Conservation (phyloP, 2,888 invertebrate species). For the Cantharis lateralis region DNA sequence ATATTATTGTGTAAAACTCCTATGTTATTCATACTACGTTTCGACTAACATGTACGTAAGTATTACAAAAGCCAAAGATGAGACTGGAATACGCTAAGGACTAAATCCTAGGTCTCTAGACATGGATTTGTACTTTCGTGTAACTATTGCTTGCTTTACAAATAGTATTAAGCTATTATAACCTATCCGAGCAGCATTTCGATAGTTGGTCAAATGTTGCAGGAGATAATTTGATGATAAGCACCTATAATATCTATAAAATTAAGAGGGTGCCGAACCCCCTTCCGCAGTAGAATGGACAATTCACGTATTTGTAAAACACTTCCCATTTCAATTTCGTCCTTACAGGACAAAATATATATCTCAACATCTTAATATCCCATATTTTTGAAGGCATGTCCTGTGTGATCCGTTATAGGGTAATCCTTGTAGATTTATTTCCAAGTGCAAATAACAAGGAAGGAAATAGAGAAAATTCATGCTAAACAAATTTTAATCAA, state of each 20-base stretch:
- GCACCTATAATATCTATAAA: not conserved
- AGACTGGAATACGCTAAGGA: slow-evolving; percentile 7
- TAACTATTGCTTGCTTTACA: not conserved
- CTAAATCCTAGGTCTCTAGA: slow-evolving; percentile 6
- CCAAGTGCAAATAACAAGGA: not conserved
- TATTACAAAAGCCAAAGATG: slow-evolving; percentile 13
- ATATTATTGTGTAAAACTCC: not conserved
- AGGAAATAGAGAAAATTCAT: not conserved
- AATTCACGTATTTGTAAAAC: too few relatives aligned
- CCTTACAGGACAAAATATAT: too few relatives aligned
- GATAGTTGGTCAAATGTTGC: not conserved
- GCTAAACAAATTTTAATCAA: not conserved
- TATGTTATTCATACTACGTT: not conserved
- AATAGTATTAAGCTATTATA: not conserved
- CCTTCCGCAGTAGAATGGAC: not conserved
- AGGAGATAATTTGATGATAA: not conserved
- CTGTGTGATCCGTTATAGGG: not conserved
- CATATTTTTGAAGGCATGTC: not conserved
- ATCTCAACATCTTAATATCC: too few relatives aligned
- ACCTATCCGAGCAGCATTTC: not conserved
- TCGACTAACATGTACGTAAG: slow-evolving; percentile 12
- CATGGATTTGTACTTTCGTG: not conserved
- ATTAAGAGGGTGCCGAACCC: not conserved
- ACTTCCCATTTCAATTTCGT: too few relatives aligned
- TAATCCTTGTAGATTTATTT: not conserved